phyloP scores from a whole-genome alignment of 2,888 invertebrate species.

The Odontomyia ornata region DNA sequence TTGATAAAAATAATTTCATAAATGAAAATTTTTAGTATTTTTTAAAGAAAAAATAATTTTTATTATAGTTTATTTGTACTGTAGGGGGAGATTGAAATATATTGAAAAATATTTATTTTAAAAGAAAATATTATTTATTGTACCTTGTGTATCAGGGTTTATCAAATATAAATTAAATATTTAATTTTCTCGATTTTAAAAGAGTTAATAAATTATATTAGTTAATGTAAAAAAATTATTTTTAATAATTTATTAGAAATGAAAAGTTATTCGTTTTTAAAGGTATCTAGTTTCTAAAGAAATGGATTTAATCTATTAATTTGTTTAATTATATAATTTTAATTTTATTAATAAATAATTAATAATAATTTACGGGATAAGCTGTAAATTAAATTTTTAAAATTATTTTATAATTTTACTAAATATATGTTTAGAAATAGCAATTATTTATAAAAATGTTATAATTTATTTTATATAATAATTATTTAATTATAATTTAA shows the following conservation, averaged over 20 bases:
- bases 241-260: conserved; percentile 70
- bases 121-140: conserved; percentile 13
- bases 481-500: conserved; percentile 64
- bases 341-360: conserved; percentile 57
- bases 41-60: conserved; percentile 66
- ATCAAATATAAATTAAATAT: conserved; percentile 54
- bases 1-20: conserved; percentile 65
- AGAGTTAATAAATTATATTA: conserved; percentile 69
- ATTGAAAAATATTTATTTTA: conserved; percentile 63
- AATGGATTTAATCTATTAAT: conserved; percentile 68
- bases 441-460: conserved; percentile 66
- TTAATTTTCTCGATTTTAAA: conserved; percentile 70
- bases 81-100: conserved; percentile 68
- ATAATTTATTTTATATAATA: conserved; percentile 66
- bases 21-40: conserved; percentile 64
- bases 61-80: conserved; percentile 69
- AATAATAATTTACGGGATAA: conserved; percentile 70
- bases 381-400: conserved; percentile 69
- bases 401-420: conserved; percentile 62
- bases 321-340: conserved; percentile 58
- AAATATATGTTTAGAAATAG: conserved; percentile 70
- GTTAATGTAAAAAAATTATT: conserved; percentile 72
- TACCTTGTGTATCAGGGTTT: conserved; percentile 13
- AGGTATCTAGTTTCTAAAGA: conserved; percentile 75
- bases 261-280: conserved; percentile 74